Percentiles rank a stretch among this genome's conserved stretches.
Conservation (phyloP, 2,888 invertebrate genomes). For the Nyleta sp. region DNA sequence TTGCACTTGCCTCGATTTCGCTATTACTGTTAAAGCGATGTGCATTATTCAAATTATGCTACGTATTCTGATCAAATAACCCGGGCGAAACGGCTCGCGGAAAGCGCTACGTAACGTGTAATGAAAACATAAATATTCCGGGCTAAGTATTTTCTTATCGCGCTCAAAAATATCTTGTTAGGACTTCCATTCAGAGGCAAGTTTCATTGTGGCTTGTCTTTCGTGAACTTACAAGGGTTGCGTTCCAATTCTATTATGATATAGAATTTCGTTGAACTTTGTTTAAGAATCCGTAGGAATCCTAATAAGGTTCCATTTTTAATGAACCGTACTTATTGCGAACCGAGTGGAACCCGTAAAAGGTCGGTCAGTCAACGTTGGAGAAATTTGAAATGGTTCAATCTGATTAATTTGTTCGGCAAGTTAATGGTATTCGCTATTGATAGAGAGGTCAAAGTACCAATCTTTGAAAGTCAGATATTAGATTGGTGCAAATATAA, state of each 20-base stretch:
- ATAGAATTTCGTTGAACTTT: not conserved
- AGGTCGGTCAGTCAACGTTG: not conserved
- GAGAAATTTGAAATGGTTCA: too few species aligned
- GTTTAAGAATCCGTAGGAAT: slow-evolving; percentile 15
- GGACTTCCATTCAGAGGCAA: not conserved
- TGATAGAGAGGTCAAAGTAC: too few species aligned
- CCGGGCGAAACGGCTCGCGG: not conserved
- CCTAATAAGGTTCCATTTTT: not conserved
- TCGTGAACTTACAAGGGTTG: not conserved
- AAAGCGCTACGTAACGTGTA: not conserved
- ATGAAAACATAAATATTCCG: slow-evolving; percentile 22
- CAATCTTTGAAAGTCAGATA: too few species aligned
- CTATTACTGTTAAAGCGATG: slow-evolving; percentile 28
- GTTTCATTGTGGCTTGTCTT: slow-evolving; percentile 9
- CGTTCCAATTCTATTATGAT: slow-evolving; percentile 11
- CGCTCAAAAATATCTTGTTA: too few species aligned
- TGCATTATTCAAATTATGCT: slow-evolving; percentile 30
- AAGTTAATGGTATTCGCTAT: too few species aligned
- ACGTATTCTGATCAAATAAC: slow-evolving; percentile 25
- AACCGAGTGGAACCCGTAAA: slow-evolving; percentile 3
- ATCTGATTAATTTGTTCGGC: too few species aligned
- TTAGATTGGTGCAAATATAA: too few species aligned
- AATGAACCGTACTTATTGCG: slow-evolving; percentile 4
- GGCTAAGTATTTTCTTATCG: not conserved
- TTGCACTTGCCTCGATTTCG: slow-evolving; percentile 19